Base-by-base conservation (phyloP, 2,888 invertebrate genomes). In the Scaeva pyrastri region DNA sequence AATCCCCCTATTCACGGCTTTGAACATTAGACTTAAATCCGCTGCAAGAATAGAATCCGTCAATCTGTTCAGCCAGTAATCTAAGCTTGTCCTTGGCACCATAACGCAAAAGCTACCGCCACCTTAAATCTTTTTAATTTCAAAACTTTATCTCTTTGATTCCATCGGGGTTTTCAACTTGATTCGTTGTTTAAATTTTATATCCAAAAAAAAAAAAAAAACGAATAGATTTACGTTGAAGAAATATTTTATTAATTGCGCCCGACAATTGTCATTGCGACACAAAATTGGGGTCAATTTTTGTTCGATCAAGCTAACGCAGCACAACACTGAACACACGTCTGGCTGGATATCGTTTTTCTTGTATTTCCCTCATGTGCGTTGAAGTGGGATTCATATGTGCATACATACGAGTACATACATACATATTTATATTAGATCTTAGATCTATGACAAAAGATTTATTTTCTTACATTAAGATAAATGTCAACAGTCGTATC, bases 181-280 rank as follows among this genome's bases (percentile, higher is more conserved):
- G 76, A 56, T 76, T 43, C 36, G 48, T 68, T 75, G 58, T 66
- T 72, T 50, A 70, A 52, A 68, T 64, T 26, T 26, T 45, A 50
- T 43, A 43, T 43, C 39, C 12, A 26, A 60, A 43, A 62, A 62
- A 21, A 12, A 64, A 74, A 73, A 12, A 11, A 12, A 11, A 60
- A 52, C n/a, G 41, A 11, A 43, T 23, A 62, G 31, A 66, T 36
- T 50, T 36, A 52, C 50, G 26, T 21, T 64, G 11, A 16, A 62
- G 55, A 64, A 56, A 80, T 12, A 52, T 16, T 58, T 77, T 75
- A 84, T 71, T 75, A 84, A 74, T 75, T 70, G 73, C 55, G 36
- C 78, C 78, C 78, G 83, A 78, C 83, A 83, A 78, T 73, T 70
- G 78, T 60, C 74, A 71, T 58, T 71, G 75, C 71, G 55, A 60